Evolutionary conservation across 2,113 vertebrate genomes (phyloP), one percentile per base, ranked within the genome.

Genomic region (Pithys albifrons): DNA sequence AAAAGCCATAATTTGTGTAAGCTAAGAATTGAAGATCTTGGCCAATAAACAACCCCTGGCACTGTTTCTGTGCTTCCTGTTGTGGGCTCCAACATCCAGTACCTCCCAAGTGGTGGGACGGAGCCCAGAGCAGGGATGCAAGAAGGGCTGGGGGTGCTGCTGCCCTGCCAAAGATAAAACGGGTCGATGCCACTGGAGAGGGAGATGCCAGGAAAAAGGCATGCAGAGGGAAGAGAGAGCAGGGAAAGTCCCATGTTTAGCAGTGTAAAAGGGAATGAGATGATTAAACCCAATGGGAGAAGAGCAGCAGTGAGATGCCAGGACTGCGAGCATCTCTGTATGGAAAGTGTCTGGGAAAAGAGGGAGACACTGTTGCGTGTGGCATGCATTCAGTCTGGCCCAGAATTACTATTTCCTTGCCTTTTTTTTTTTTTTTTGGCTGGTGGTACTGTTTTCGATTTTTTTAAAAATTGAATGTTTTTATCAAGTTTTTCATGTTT

Each of bases 41-140:
- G 83, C 83, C 91, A 86, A n/a, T 46, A 86, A 96, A 79, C 89
- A 88, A 55, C 58, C 39, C 16, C 59, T 92, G 78, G 93, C 93
- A 73, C 81, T 6, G 15, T 76, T 91, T 91, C 85, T 85, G 48
- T 0, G 1, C 59, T 70, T 54, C 67, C 82, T 79, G 43, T 85
- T 91, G 62, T 65, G 1, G 3, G 77, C 67, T 94, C 39, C 85
- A 73, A 52, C 9, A 2, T 70, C 84, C 81, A 1, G 0, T 88
- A 92, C 92, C 95, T 93, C 94, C 92, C 95, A 95, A 73, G 88
- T 95, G 90, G 86, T 94, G 85, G 67, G 95, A 85, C 55, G n/a
- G 75, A 85, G 93, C 85, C 66, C 1, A 3, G 29, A 82, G 85
- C 72, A 61, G 43, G 35, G 75, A 90, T 23, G 25, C 1, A 0